Evolutionary conservation across 2,888 invertebrate genomes (phyloP).

Genomic region (Incurvaria masculella): DNA sequence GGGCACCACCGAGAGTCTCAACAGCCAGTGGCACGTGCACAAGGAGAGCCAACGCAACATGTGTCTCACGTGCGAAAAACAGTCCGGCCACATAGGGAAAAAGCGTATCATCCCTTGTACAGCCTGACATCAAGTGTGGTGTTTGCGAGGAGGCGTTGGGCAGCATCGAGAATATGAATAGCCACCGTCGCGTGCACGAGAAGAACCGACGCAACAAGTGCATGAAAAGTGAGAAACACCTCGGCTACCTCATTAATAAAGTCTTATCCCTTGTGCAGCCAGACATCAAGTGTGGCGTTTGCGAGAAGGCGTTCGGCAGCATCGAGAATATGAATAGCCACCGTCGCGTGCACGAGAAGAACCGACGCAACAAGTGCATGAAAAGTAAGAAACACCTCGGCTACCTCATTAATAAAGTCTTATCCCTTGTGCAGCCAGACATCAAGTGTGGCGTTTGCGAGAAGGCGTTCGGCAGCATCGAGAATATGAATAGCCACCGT

Average conservation of each 20-base stretch:
- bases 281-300: slow-evolving; percentile 29
- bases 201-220: slow-evolving; percentile 60
- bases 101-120: slow-evolving; percentile 16
- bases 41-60: slow-evolving; percentile 58
- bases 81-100: slow-evolving; percentile 49
- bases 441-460: slow-evolving; percentile 46
- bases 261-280: neutral
- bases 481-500: slow-evolving; percentile 58
- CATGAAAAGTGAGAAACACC: slow-evolving; percentile 59
- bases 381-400: slow-evolving; percentile 38
- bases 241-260: slow-evolving; percentile 43
- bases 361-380: slow-evolving; percentile 32
- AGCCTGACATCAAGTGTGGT: slow-evolving; percentile 50
- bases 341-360: slow-evolving; percentile 28
- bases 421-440: slow-evolving; percentile 39
- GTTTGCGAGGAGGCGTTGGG: slow-evolving; percentile 47
- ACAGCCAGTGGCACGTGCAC: slow-evolving; percentile 60
- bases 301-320: slow-evolving; percentile 39
- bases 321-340: slow-evolving; percentile 34
- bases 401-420: slow-evolving; percentile 32
- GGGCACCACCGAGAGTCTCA: slow-evolving; percentile 56
- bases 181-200: slow-evolving; percentile 58
- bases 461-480: slow-evolving; percentile 51
- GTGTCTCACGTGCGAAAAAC: slow-evolving; percentile 60
- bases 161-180: slow-evolving; percentile 57